A percentile compares a stretch with the other conserved stretches of the same genome.
These are phyloP conservation scores for Pelodytes ibericus DNA, from an alignment of 2,797 vertebrate species.

Conservation along the genomic window DNA sequence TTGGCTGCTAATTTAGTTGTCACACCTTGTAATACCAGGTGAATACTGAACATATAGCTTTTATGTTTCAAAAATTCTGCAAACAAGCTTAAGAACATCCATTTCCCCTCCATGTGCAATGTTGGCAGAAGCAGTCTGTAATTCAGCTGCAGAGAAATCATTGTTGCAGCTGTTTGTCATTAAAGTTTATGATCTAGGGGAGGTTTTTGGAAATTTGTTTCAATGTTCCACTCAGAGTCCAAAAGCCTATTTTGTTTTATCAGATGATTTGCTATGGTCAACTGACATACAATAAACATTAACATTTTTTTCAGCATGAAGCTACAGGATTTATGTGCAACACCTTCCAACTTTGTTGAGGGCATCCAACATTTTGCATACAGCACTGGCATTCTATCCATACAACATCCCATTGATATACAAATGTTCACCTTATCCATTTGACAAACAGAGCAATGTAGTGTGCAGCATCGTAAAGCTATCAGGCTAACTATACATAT, in stretches of 20 bases:
- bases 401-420: neutral
- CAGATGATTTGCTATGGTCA: constrained; percentile 57
- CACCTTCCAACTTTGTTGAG: constrained; percentile 34
- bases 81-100: constrained; percentile 55
- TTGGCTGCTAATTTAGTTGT: constrained; percentile 46
- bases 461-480: too few relatives aligned
- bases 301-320: constrained; percentile 41
- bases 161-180: constrained; percentile 58
- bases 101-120: constrained; percentile 54
- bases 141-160: constrained; percentile 57
- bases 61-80: constrained; percentile 52
- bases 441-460: neutral
- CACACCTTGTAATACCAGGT: constrained; percentile 53
- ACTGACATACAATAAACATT: constrained; percentile 56
- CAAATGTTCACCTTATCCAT: neutral
- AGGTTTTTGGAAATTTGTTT: constrained; percentile 55
- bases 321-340: constrained; percentile 28
- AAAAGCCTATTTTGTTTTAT: constrained; percentile 53
- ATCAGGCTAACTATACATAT: too few relatives aligned
- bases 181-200: constrained; percentile 58
- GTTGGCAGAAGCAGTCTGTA: constrained; percentile 49
- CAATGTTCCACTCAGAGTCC: constrained; percentile 50
- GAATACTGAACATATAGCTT: constrained; percentile 53
- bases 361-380: constrained; percentile 54
- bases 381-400: constrained; percentile 10